phyloP scores from a whole-genome alignment of 2,888 invertebrate species.

The Dynastes grantii region DNA sequence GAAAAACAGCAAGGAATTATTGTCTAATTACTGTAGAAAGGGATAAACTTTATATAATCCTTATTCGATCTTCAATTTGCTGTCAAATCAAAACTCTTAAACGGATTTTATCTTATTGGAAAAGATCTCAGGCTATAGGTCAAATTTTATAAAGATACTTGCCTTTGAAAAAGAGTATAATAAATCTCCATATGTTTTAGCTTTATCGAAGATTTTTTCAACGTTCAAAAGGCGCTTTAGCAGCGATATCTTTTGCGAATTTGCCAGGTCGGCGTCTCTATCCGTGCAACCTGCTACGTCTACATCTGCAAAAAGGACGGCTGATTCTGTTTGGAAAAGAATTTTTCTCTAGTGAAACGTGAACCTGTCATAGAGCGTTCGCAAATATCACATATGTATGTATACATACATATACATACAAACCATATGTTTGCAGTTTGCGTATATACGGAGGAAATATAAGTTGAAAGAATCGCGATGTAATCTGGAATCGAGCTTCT shows the following conservation, averaged over 20 bases:
- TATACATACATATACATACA: not conserved
- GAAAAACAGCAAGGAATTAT: no score
- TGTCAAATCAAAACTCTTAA: no score
- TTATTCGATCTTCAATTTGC: no score
- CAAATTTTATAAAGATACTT: not conserved
- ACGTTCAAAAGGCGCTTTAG: slow-evolving; percentile 22
- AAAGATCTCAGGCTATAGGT: no score
- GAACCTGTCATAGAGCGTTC: slow-evolving; percentile 50
- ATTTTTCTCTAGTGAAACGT: slow-evolving; percentile 32
- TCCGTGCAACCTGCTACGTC: slow-evolving; percentile 10
- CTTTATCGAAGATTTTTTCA: slow-evolving; percentile 9
- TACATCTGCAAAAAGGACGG: slow-evolving; percentile 31
- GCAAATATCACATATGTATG: slow-evolving; percentile 36
- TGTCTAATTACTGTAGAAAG: no score
- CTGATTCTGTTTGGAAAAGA: slow-evolving; percentile 38
- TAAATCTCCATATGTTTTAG: slow-evolving; percentile 4
- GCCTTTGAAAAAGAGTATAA: not conserved
- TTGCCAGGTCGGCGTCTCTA: not conserved
- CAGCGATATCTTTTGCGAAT: slow-evolving; percentile 28
- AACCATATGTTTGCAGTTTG: slow-evolving; percentile 17
- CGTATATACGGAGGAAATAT: slow-evolving; percentile 34
- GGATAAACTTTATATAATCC: no score
- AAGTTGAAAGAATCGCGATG: slow-evolving; percentile 62
- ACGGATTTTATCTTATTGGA: no score
- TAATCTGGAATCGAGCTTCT: slow-evolving; percentile 63